Evolutionary conservation across 2,797 vertebrate species (phyloP), one percentile per base, ranked within the genome.

Genomic region (Lepidocolaptes lacrymiger): DNA sequence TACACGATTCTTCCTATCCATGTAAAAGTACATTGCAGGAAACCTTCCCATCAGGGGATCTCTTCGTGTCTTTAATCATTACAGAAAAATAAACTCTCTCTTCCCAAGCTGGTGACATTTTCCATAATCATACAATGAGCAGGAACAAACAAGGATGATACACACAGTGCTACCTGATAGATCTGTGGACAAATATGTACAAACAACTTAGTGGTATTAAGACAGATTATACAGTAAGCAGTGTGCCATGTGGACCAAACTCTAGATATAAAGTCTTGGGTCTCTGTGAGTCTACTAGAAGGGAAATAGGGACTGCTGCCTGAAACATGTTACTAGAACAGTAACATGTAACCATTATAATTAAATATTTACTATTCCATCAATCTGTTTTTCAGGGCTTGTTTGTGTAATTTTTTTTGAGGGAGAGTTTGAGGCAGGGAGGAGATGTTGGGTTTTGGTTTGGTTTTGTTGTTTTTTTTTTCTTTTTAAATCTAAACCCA

Each of bases 201-300:
- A 56, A 59, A 54, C 3, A 32, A n/a, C 7, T 56, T 16, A 23
- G 20, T 22, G 9, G 4, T 32, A 73, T 14, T 0, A 0, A 64
- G 28, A 27, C 17, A 36, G 14, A 49, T 18, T 44, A 13, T 15
- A 37, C 12, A 64, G 14, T 58, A 23, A 46, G 8, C 12, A 68
- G 5, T 14, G 11, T 48, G 17, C 24, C 34, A n/a, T 32, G 23
- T 20, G 28, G 28, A 64, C 4, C 1, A 22, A 54, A 79, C 9
- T 3, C 12, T 46, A 46, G 6, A 30, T 59, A 30, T 12, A 43
- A 69, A 80, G 32, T 15, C 3, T 5, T 46, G 15, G 1, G 3
- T 23, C 5, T 73, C 43, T 66, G 3, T 69, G 28, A 10, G 8
- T 62, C 51, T 73, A 5, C 32, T 21, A 22, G 17, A 80, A 73